Base-by-base conservation (phyloP, 2,888 invertebrate species). In the Pharmacophagus antenor region DNA sequence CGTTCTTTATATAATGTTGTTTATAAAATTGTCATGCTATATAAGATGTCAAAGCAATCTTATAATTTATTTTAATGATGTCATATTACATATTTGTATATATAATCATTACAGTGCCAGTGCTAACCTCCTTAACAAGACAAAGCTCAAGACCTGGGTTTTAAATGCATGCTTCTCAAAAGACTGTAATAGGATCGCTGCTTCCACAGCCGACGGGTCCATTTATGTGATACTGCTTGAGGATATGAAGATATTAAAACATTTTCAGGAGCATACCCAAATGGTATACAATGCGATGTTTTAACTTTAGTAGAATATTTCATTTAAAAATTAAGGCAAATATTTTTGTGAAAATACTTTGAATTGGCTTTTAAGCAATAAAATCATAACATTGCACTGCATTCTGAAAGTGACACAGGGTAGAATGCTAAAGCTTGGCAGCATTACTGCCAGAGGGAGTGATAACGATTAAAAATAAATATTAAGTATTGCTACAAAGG, bases 81-180 rank as follows among this genome's bases (percentile, higher is more conserved):
- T 31, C 15, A 15, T 15, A 31, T 15, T 3, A 31, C 12, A 31
- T 31, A n/a, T 42, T 3, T 17, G 17, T n/a, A 17, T 3, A 5
- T 42, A 17, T n/a, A 42, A 17, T 17, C 1, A 42, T 42, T 42
- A 17, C 17, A 97, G 97, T 1, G 95, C 95, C 73, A 96, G 96
- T 78, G 96, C 95, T 0, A 94, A 95, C 77, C 93, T 96, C 5
- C 95, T 95, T 8, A 95, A 95, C 31, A 96, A 96, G 0, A 83
- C 98, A 57, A 96, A 97, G 0, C 97, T 98, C 80, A 95, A 95
- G 12, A 95, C 96, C 0, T 98, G 98, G 98, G 98, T 96, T 4
- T 86, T 98, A 2, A 94, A 94, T 68, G 97, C 97, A 0, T 94
- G 95, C 47, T 98, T 97, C 84, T 95, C 97, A 2, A 94, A 95